phyloP scores from a whole-genome alignment of 2,888 invertebrate species.

The Carabus problematicus region DNA sequence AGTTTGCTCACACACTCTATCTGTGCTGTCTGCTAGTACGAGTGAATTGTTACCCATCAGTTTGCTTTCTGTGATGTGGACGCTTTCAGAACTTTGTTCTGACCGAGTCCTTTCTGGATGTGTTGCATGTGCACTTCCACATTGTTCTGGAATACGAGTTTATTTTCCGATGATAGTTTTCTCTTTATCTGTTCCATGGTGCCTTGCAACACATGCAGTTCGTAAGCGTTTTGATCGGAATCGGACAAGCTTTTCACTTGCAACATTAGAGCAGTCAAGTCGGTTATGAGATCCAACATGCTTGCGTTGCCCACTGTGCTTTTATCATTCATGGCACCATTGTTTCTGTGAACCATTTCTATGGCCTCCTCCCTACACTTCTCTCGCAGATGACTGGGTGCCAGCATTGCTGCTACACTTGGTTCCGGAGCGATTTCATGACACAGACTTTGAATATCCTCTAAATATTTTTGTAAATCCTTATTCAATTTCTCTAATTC shows the following conservation, averaged over 20 bases:
- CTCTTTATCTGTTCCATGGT: conserved; percentile 89
- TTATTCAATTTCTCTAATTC: conserved; percentile 91
- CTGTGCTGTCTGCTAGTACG: conserved; percentile 8
- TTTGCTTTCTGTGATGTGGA: conserved; percentile 21
- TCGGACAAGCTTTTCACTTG: conserved; percentile 83
- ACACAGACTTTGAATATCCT: conserved; percentile 83
- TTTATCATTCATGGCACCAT: conserved; percentile 66
- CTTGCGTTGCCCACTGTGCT: conserved; percentile 62
- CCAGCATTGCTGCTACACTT: conserved; percentile 84
- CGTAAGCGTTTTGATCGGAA: conserved; percentile 87
- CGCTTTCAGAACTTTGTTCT: conserved; percentile 46
- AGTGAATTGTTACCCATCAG: neutral
- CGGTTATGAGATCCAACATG: conserved; percentile 81
- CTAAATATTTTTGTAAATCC: conserved; percentile 84
- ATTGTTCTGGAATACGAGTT: conserved; percentile 81
- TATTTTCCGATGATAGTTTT: conserved; percentile 77
- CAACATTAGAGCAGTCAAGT: conserved; percentile 87
- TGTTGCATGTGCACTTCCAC: conserved; percentile 93
- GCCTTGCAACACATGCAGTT: conserved; percentile 87
- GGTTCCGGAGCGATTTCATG: conserved; percentile 89
- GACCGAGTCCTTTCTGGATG: conserved; percentile 76
- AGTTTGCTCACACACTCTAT: conserved; percentile 39
- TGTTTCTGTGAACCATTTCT: conserved; percentile 78
- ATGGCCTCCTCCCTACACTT: conserved; percentile 86
- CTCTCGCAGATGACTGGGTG: conserved; percentile 86